Evolutionary conservation across 2,888 invertebrate species (phyloP), one percentile per base, ranked within the genome.

Genomic region (Linnaemya tessellans): DNA sequence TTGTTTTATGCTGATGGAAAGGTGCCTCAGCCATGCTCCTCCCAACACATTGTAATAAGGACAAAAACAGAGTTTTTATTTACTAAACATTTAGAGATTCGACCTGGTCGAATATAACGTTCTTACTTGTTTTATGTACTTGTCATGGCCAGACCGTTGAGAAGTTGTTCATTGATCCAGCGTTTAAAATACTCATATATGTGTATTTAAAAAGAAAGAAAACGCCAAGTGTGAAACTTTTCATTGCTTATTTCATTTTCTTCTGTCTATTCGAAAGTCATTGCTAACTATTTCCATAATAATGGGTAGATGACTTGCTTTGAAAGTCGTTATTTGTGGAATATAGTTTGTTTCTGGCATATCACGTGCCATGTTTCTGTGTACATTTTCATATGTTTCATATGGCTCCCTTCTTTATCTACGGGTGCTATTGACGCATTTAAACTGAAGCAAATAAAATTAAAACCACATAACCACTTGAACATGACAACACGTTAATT

Each of bases 221-320:
- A 41, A 22, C 9, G 43, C 9, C 9, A 15, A 25, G 43, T 20
- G 38, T 8, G 43, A 41, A 22, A n/a, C 18, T 9, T 15, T 43
- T 43, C n/a, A 43, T 22, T 43, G 22, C 22, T 25, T 18, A 9
- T 1, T 5, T 60, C 18, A 18, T 35, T 20, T 35, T 20, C 9
- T 64, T 64, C 22, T 41, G 22, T 41, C 41, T 25, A 20, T 41
- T 62, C 20, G 4, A 13, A 62, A 11, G 38, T 15, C 41, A 60
- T 35, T 60, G 11, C 18, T n/a, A n/a, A n/a, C n/a, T 54, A 38
- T 75, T 64, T 75, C 41, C 74, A 54, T 75, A 54, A 75, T 54
- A 65, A 20, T 75, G 41, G 18, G 1, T 38, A 9, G n/a, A 4
- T 18, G 10, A 71, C 15, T 49, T 13, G 22, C 4, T 30, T 43